Conservation (phyloP, 2,888 invertebrate species). For the Perdita meconis region DNA sequence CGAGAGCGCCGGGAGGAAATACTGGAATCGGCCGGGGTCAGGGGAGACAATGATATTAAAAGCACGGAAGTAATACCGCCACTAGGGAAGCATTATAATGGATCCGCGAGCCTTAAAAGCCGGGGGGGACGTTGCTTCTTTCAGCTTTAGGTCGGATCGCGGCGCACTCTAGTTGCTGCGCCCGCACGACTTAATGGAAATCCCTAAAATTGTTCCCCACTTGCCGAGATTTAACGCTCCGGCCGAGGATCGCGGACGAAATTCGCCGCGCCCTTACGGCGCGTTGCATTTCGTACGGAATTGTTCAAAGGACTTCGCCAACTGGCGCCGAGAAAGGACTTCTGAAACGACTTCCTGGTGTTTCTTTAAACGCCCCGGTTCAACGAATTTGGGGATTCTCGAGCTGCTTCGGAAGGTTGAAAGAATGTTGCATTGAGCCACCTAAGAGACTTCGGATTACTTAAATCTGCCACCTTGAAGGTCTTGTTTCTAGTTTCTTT, state of each 20-base stretch:
- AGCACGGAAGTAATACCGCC: conserved; percentile 56
- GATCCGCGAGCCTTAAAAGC: conserved; percentile 43
- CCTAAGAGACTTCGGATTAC: too few relatives aligned
- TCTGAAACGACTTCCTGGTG: too few relatives aligned
- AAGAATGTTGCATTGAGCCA: too few relatives aligned
- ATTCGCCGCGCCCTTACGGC: conserved; percentile 26
- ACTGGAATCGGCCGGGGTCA: conserved; percentile 46
- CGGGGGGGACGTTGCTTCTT: conserved; percentile 28
- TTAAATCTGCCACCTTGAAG: too few relatives aligned
- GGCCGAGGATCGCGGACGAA: conserved; percentile 17
- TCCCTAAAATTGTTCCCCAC: conserved; percentile 53
- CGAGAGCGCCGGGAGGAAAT: conserved; percentile 27
- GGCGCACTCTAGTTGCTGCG: conserved; percentile 10
- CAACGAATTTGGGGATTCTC: too few relatives aligned
- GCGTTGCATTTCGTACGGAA: neutral
- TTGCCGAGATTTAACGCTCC: conserved; percentile 46
- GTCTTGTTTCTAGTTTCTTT: too few relatives aligned
- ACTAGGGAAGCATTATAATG: conserved; percentile 50
- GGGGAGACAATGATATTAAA: conserved; percentile 59
- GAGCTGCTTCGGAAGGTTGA: too few relatives aligned
- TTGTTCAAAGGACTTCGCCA: neutral
- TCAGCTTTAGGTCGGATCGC: conserved; percentile 29
- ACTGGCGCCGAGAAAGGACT: neutral
- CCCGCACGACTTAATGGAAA: conserved; percentile 44
- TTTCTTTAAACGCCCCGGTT: neutral